These are phyloP conservation scores for Odontomachus brunneus DNA, from an alignment of 1,140 invertebrate genomes.

Conservation along the genomic window DNA sequence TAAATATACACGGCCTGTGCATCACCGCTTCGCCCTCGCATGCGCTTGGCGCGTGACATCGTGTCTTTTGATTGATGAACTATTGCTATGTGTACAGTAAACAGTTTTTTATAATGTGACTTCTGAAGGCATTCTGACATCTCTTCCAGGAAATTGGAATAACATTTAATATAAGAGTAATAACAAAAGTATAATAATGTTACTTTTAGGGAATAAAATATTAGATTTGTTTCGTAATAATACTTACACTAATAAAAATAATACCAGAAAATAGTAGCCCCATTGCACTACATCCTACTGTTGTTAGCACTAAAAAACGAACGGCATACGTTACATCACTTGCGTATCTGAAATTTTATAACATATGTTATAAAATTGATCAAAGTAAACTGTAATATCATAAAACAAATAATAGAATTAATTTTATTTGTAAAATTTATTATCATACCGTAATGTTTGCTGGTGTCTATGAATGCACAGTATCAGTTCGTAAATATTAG, in stretches of 20 bases:
- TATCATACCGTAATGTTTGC: constrained; percentile 48
- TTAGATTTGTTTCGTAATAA: background rate
- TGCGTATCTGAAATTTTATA: constrained; percentile 57
- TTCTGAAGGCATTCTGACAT: no score
- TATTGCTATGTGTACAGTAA: no score
- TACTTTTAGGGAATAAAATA: no score
- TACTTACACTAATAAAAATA: constrained; percentile 67
- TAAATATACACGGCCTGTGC: no score
- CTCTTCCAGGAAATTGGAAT: no score
- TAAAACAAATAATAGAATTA: background rate
- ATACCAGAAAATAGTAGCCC: constrained; percentile 64
- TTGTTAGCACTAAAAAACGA: constrained; percentile 57
- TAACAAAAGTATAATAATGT: no score
- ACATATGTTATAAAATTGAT: background rate
- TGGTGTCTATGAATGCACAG: constrained; percentile 57
- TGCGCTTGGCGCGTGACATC: no score
- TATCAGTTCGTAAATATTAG: constrained; percentile 42
- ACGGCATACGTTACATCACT: constrained; percentile 53
- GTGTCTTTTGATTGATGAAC: no score
- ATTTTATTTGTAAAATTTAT: background rate
- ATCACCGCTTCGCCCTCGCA: no score
- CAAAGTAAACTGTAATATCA: no score
- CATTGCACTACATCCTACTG: constrained; percentile 54
- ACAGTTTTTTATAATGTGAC: no score
- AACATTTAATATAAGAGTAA: no score